Evolutionary conservation across 2,113 vertebrate genomes (phyloP), one percentile per base, ranked within the genome.

Genomic region (Picathartes gymnocephalus): DNA sequence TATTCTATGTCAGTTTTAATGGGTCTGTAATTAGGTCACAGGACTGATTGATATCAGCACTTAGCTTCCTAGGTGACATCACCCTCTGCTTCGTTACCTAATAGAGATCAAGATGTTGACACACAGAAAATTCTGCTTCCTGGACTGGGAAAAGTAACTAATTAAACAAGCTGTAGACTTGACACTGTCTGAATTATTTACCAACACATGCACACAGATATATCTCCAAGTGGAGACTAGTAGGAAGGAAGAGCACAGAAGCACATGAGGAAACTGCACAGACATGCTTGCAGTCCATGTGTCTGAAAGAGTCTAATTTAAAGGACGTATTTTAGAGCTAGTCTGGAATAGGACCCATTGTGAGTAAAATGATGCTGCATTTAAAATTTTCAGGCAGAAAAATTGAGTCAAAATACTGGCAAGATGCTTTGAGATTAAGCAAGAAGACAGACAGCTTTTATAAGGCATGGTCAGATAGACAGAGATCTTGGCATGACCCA

Each of bases 1-100:
- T 88, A 90, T 92, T 78, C 57, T 81, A 4, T 92, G 89, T 91
- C 89, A 92, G 4, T 82, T 92, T 95, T 95, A 95, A 92, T 95
- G 78, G 77, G 18, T 57, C 42, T 91, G 37, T 93, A 94, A 89
- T 87, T 92, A 93, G 94, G 86, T 92, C 73, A 57, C 25, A 53
- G 57, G 18, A 48, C 35, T 81, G 94, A 91, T 60, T 86, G 83
- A 57, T 92, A 91, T 48, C 64, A 87, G 86, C 81, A 79, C 78
- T 95, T 92, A 88, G 20, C 57, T 96, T 89, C 48, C 37, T 79
- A 58, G 48, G 37, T 95, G 74, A 92, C 61, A 60, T 95, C 93
- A 91, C 16, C 28, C 25, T 62, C 48, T 92, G 21, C 71, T 86
- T 71, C 44, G 11, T 68, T 84, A 72, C n/a, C 53, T 94, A 61